Percentiles rank a stretch among this genome's conserved stretches.
These are phyloP conservation scores for Thecophora atra DNA, from an alignment of 2,888 invertebrate species.

Conservation along the genomic window DNA sequence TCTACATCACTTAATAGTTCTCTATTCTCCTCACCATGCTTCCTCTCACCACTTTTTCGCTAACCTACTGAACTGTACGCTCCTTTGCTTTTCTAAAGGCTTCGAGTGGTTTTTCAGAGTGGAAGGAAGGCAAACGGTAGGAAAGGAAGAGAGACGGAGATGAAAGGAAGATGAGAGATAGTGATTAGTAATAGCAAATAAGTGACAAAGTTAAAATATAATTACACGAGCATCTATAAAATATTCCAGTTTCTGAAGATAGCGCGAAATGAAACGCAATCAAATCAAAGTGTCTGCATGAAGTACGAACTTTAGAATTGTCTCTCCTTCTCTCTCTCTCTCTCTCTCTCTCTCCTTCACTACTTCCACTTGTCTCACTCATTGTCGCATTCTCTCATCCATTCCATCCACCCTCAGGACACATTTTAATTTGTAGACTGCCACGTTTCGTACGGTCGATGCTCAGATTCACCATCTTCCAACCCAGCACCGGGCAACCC, in stretches of 20 bases:
- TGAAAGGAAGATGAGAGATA: background rate
- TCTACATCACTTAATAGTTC: no score
- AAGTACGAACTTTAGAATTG: background rate
- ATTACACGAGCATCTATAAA: no score
- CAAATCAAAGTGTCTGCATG: background rate
- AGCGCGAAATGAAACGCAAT: conserved; percentile 6
- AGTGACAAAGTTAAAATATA: background rate
- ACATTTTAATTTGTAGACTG: conserved; percentile 29
- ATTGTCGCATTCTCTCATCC: background rate
- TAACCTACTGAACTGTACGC: no score
- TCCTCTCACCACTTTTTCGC: no score
- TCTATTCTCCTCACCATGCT: no score
- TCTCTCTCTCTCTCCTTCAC: background rate
- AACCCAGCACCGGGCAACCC: background rate
- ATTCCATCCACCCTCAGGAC: conserved; percentile 16
- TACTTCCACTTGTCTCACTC: background rate
- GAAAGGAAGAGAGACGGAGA: background rate
- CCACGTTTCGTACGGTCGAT: background rate
- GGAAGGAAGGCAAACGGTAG: background rate
- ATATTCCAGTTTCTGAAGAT: background rate
- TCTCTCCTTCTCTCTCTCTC: background rate
- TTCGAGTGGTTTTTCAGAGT: no score
- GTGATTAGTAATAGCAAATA: background rate
- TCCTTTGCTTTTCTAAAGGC: no score
- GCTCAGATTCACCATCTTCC: background rate